Evolutionary conservation across 2,888 invertebrate genomes (phyloP).

Genomic region (Drosophila recens): DNA sequence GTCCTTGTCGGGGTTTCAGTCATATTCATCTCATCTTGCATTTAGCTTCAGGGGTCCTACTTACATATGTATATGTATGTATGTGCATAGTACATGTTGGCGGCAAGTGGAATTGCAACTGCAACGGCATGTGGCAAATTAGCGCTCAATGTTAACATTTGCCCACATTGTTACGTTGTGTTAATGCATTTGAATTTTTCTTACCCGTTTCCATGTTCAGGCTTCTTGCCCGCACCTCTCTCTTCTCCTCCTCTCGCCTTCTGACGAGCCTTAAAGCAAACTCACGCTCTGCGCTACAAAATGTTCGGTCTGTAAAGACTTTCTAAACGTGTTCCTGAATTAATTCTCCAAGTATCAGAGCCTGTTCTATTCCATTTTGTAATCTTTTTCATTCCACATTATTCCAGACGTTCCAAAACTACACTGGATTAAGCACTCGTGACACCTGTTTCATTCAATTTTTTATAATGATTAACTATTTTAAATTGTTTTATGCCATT

Average conservation of each 20-base stretch:
- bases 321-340: background rate
- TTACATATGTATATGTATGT: no score
- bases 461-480: no score
- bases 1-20: constrained; percentile 20
- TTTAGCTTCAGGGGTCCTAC: constrained; percentile 6
- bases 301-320: background rate
- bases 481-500: no score
- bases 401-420: no score
- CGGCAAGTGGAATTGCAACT: constrained; percentile 16
- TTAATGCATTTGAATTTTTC: constrained; percentile 72
- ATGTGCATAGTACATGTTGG: no score
- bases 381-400: background rate
- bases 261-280: background rate
- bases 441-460: background rate
- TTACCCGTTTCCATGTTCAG: constrained; percentile 10
- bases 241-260: background rate
- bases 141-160: constrained; percentile 76
- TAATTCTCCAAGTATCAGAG: no score
- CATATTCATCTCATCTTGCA: constrained; percentile 17
- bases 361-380: no score
- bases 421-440: no score
- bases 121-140: constrained; percentile 61
- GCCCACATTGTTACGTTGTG: constrained; percentile 75
- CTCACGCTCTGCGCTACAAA: constrained; percentile 15
- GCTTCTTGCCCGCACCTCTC: constrained; percentile 1